Conservation (phyloP, 2,113 vertebrate genomes). For the Tiliqua scincoides region DNA sequence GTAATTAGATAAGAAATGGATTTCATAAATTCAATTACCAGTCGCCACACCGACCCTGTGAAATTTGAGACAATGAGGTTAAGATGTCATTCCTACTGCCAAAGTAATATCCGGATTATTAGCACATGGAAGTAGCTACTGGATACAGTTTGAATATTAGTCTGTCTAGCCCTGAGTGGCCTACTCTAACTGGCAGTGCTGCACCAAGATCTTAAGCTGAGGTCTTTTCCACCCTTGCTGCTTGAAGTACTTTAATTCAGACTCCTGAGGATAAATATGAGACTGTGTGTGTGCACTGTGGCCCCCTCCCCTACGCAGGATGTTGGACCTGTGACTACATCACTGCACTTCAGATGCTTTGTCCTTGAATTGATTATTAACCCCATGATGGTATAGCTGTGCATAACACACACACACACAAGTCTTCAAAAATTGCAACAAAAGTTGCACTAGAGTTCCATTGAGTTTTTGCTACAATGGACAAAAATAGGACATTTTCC, state of each 20-base stretch:
- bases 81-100: background rate
- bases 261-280: background rate
- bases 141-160: background rate
- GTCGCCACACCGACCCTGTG: background rate
- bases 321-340: too few species aligned
- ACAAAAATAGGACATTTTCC: too few species aligned
- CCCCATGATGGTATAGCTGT: too few species aligned
- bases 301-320: too few species aligned
- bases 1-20: too few species aligned
- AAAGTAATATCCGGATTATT: background rate
- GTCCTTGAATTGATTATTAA: too few species aligned
- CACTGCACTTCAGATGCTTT: too few species aligned
- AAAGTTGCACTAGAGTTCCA: too few species aligned
- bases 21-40: background rate
- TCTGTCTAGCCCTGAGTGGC: background rate
- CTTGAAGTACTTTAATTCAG: background rate
- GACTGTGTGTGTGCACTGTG: background rate
- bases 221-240: background rate
- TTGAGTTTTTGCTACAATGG: too few species aligned
- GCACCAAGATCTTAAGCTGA: background rate
- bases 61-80: background rate
- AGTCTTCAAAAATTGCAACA: too few species aligned
- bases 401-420: too few species aligned
- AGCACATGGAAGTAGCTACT: background rate
- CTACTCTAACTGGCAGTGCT: background rate